Base-by-base conservation (phyloP, 2,113 vertebrate genomes). In the Balaeniceps rex region DNA sequence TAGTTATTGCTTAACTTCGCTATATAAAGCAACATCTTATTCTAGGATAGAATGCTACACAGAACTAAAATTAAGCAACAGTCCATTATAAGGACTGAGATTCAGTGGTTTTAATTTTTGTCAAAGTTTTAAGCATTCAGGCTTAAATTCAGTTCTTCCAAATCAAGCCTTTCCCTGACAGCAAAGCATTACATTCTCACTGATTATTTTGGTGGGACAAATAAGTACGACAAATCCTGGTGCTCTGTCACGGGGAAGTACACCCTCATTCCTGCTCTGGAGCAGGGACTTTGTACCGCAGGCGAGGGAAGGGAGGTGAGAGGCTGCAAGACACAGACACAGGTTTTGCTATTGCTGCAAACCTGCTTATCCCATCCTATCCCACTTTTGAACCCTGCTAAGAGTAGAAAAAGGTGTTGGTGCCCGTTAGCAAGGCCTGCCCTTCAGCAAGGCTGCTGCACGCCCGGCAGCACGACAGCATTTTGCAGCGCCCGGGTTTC, bases 371-470 rank as follows among this genome's bases (percentile, higher is more conserved):
- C 40, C 75, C n/a, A 17, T 24, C 7, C 46, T 9, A 9, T 16
- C 7, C 42, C 22, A 4, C 38, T 21, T 31, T 3, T 14, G 33
- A 36, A 9, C 29, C 23, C 17, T 29, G 3, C 19, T 31, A 29
- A 17, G 36, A 34, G 42, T 1, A 61, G 76, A 4, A 40, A 7
- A 34, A 10, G 26, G 3, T 14, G 11, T 1, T 1, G 15, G 5
- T 5, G 57, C 18, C 3, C 3, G 2, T 42, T 7, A 42, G 16
- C 16, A 33, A 24, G 52, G 0, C 24, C 3, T 17, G 21, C 38
- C n/a, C 16, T 33, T 8, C 0, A 3, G 6, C 29, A 8, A 16
- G 63, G 0, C 29, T 3, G 64, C 15, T 4, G 31, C 34, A 29
- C 21, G 44, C 14, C 61, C 2, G 51, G 76, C 70, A 28, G 51